phyloP scores from a whole-genome alignment of 2,113 vertebrate genomes.

The Perca schrenkii region DNA sequence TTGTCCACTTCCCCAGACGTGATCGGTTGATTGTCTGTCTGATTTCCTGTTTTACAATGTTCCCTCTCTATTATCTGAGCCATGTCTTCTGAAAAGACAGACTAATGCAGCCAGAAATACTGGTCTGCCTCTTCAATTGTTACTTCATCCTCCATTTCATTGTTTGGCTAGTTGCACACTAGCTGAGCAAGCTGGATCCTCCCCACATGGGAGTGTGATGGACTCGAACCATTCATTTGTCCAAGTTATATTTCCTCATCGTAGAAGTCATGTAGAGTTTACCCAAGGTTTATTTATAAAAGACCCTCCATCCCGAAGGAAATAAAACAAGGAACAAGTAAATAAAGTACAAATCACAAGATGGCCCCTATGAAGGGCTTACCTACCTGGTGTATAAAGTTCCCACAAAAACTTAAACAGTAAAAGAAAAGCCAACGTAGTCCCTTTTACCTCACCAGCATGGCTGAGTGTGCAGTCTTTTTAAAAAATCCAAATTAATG shows the following conservation, averaged over 20 bases:
- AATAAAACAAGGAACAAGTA: slow-evolving; percentile 10
- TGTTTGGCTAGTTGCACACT: slow-evolving; percentile 49
- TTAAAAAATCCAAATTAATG: slow-evolving; percentile 7
- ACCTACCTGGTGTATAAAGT: too few species aligned
- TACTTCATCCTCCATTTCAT: slow-evolving; percentile 52
- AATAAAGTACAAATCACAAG: slow-evolving; percentile 6
- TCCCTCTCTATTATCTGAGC: slow-evolving; percentile 39
- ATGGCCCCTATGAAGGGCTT: not conserved
- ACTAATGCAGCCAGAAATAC: slow-evolving; percentile 60
- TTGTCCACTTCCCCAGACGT: slow-evolving; percentile 39
- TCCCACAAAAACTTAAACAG: not conserved
- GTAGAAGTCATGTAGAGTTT: not conserved
- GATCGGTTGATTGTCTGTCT: slow-evolving; percentile 51
- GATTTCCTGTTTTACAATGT: slow-evolving; percentile 70
- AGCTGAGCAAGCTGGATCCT: slow-evolving; percentile 34
- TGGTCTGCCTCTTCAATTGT: slow-evolving; percentile 56
- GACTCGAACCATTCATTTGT: slow-evolving; percentile 16
- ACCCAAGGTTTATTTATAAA: slow-evolving; percentile 3
- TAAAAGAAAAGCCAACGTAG: not conserved
- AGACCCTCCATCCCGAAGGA: not conserved
- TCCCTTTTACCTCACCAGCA: not conserved
- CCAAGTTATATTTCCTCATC: slow-evolving; percentile 1
- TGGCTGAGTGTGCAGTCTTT: not conserved
- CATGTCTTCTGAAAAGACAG: slow-evolving; percentile 42
- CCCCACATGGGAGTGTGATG: slow-evolving; percentile 19